These are phyloP conservation scores for Yoshiicerus persimilis DNA, from an alignment of 1,140 invertebrate species.

Conservation along the genomic window DNA sequence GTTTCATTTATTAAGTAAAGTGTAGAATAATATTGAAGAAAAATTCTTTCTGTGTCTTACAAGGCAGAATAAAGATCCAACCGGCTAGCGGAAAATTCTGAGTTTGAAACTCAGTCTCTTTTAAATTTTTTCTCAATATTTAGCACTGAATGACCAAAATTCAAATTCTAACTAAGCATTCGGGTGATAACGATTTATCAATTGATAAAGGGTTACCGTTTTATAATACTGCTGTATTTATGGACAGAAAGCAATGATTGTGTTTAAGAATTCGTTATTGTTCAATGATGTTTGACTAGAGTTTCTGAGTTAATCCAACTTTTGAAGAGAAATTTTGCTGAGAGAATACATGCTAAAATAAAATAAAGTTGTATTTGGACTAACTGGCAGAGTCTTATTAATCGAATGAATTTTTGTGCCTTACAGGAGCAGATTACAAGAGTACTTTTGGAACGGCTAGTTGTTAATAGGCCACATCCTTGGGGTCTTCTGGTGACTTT, in stretches of 20 bases:
- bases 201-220: too few relatives aligned
- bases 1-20: too few relatives aligned
- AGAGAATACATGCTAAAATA: not conserved
- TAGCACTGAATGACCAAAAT: too few relatives aligned
- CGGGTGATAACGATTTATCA: too few relatives aligned
- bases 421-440: conserved; percentile 58
- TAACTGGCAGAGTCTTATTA: not conserved
- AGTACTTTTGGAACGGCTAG: conserved; percentile 92
- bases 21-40: too few relatives aligned
- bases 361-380: not conserved
- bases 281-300: conserved; percentile 5
- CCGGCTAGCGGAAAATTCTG: too few relatives aligned
- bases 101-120: too few relatives aligned
- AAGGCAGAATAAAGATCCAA: too few relatives aligned
- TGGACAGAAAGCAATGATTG: not conserved
- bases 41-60: too few relatives aligned
- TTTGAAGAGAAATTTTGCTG: not conserved
- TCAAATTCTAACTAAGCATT: too few relatives aligned
- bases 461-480: conserved; percentile 97
- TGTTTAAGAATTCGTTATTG: not conserved
- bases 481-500: conserved; percentile 99
- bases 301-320: conserved; percentile 2
- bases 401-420: not conserved
- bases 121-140: too few relatives aligned
- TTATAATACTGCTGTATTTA: too few relatives aligned